Conservation (phyloP, 2,113 vertebrate species). For the Pardalotus punctatus region DNA sequence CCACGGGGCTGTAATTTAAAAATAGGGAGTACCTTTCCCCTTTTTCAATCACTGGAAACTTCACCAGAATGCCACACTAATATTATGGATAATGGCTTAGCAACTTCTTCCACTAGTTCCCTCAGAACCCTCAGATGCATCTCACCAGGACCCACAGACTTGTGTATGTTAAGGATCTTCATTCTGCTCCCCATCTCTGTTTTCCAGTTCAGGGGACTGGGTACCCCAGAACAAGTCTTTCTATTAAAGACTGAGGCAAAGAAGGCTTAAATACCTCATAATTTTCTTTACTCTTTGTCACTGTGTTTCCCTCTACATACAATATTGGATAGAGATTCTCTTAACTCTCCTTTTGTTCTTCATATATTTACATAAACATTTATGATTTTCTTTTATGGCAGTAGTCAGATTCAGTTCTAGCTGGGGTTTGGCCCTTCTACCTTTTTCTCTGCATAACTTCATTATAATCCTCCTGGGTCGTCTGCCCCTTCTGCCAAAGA, state of each 20-base stretch:
- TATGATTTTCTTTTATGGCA: background rate
- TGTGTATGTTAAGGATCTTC: background rate
- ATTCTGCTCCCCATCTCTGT: background rate
- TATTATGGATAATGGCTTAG: background rate
- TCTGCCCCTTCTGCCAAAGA: background rate
- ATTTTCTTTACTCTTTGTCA: background rate
- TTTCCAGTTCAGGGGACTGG: background rate
- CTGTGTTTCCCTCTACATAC: background rate
- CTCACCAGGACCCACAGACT: background rate
- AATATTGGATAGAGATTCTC: background rate
- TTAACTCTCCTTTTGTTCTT: background rate
- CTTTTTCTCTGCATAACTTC: background rate
- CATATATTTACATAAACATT: background rate
- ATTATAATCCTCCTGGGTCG: too few species aligned
- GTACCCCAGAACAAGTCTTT: background rate
- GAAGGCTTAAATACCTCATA: background rate
- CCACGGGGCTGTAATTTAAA: background rate
- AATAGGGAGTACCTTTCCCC: fast-evolving
- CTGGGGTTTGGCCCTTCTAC: background rate
- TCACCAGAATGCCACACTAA: background rate
- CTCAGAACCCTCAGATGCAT: background rate
- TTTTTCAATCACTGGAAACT: background rate
- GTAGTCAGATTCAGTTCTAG: background rate
- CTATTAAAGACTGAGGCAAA: background rate
- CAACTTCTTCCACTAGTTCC: background rate